Conservation (phyloP, 2,797 vertebrate genomes). For the Botia kubotai region DNA sequence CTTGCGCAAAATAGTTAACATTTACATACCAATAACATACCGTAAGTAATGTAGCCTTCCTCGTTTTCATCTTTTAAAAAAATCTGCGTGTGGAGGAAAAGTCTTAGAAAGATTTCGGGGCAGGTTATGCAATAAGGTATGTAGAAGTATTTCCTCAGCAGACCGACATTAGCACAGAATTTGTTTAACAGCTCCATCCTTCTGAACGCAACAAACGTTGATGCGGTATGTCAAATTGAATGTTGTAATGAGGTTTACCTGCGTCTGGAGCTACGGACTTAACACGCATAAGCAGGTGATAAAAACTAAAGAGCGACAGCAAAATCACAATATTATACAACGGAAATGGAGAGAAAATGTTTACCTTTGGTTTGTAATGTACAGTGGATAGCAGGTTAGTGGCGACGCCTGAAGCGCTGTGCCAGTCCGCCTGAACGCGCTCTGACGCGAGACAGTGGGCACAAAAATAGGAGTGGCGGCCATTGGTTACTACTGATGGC, state of each 20-base stretch:
- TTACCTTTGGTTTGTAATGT: slow-evolving; percentile 5
- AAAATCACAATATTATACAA: neutral
- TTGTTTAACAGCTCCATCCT: neutral
- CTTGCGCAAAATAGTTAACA: neutral
- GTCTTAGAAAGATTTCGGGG: neutral
- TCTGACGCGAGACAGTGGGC: slow-evolving; percentile 19
- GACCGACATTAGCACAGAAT: neutral
- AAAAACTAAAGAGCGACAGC: neutral
- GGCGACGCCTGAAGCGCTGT: slow-evolving; percentile 8
- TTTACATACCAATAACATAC: neutral
- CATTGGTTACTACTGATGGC: slow-evolving; percentile 31
- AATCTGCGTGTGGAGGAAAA: neutral
- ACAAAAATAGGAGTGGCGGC: neutral
- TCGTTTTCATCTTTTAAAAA: neutral
- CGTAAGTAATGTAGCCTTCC: neutral
- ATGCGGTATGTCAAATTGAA: neutral
- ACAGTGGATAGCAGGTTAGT: neutral
- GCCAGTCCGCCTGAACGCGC: neutral
- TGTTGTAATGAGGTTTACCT: neutral
- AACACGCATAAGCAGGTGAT: neutral
- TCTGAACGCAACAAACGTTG: no score
- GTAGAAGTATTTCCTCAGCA: neutral
- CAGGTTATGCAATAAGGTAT: neutral
- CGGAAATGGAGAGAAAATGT: neutral
- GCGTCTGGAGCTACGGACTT: neutral